These are phyloP conservation scores for Gobio occitaniae DNA, from an alignment of 2,797 vertebrate species.

Conservation along the genomic window DNA sequence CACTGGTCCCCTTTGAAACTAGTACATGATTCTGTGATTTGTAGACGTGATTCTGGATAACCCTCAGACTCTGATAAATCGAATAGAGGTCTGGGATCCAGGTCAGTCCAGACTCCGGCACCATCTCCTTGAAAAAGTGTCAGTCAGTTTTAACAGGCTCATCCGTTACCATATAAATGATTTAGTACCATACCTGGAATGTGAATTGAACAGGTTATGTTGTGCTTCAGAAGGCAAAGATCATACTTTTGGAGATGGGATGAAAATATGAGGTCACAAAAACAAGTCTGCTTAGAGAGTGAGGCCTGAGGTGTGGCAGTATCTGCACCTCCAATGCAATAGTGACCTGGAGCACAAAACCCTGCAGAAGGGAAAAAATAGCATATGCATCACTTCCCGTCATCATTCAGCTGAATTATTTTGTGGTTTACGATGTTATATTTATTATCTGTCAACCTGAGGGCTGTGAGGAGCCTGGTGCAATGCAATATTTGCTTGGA, in stretches of 20 bases:
- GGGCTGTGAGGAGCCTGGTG: conserved; percentile 71
- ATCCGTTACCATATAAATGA: conserved; percentile 33
- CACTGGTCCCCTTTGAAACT: conserved; percentile 79
- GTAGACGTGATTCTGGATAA: conserved; percentile 57
- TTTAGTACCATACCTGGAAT: conserved; percentile 28
- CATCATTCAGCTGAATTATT: not conserved
- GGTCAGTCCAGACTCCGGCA: conserved; percentile 59
- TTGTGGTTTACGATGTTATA: not conserved
- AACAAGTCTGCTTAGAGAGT: conserved; percentile 72
- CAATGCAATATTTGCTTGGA: conserved; percentile 82
- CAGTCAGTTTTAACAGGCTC: conserved; percentile 48
- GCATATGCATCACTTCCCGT: not conserved
- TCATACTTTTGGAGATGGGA: conserved; percentile 58
- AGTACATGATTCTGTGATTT: conserved; percentile 66
- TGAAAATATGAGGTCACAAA: conserved; percentile 69
- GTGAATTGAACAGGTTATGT: conserved; percentile 64
- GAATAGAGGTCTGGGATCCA: conserved; percentile 44
- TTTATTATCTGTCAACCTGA: conserved; percentile 70
- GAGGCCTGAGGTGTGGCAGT: conserved; percentile 74
- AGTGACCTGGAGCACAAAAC: conserved; percentile 83
- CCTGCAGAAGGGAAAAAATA: conserved; percentile 65
- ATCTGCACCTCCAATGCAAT: conserved; percentile 76
- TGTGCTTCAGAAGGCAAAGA: conserved; percentile 63
- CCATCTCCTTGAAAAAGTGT: conserved; percentile 54
- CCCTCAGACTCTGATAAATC: conserved; percentile 61